These are phyloP conservation scores for Drosophila macrothrix DNA, from an alignment of 2,888 invertebrate genomes.

Conservation along the genomic window DNA sequence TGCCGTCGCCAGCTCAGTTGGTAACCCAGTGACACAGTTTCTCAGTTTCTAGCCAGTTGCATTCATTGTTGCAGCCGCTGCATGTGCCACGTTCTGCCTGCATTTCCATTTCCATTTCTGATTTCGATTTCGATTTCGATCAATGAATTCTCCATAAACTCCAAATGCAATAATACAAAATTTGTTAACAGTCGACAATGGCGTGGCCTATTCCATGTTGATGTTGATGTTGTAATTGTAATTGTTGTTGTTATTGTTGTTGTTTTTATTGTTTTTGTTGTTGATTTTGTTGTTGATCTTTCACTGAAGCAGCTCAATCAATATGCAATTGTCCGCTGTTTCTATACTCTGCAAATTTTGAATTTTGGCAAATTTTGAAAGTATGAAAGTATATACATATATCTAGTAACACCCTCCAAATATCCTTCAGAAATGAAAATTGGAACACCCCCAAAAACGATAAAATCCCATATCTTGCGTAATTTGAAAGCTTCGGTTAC, in stretches of 20 bases:
- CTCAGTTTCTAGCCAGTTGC: constrained; percentile 2
- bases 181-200: not conserved
- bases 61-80: constrained; percentile 34
- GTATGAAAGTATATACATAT: too few relatives aligned
- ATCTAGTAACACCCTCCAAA: too few relatives aligned
- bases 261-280: not conserved
- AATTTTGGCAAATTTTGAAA: too few relatives aligned
- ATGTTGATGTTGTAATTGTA: not conserved
- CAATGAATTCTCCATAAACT: constrained; percentile 8
- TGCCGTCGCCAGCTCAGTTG: constrained; percentile 32
- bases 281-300: not conserved
- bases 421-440: too few relatives aligned
- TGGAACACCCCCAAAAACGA: too few relatives aligned
- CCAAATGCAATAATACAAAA: constrained; percentile 5
- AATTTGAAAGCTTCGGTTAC: too few relatives aligned
- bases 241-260: constrained; percentile 1
- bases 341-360: not conserved
- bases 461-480: too few relatives aligned
- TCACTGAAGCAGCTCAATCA: not conserved
- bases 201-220: not conserved
- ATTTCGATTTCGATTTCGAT: constrained; percentile 43
- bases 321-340: not conserved
- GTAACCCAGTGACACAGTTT: constrained; percentile 73
- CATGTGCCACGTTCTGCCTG: constrained; percentile 24
- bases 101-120: constrained; percentile 37